A percentile compares a stretch with the other conserved stretches of the same genome.
These are phyloP conservation scores for Hemibagrus guttatus DNA, from an alignment of 2,797 vertebrate species.

Conservation along the genomic window DNA sequence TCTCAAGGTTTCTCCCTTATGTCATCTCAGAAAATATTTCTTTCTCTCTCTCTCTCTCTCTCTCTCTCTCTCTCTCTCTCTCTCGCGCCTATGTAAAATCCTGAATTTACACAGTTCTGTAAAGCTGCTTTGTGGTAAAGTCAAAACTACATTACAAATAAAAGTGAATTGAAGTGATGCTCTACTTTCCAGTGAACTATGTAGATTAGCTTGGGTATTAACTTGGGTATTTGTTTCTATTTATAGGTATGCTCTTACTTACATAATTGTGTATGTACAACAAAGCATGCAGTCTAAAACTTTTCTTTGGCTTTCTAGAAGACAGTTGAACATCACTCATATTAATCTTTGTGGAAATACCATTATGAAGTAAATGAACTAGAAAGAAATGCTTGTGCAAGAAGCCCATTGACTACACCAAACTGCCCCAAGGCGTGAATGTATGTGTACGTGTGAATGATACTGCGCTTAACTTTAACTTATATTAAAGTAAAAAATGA, in stretches of 20 bases:
- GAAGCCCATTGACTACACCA: neutral
- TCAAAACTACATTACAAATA: too few species aligned
- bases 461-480: neutral
- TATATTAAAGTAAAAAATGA: neutral
- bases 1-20: too few species aligned
- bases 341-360: constrained; percentile 2
- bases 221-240: neutral
- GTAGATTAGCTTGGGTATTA: neutral
- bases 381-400: neutral
- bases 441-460: neutral
- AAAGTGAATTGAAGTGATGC: too few species aligned
- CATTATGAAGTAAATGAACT: neutral
- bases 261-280: neutral
- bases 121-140: too few species aligned
- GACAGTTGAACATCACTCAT: neutral
- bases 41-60: too few species aligned
- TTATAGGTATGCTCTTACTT: neutral
- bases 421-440: neutral
- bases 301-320: neutral
- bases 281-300: neutral
- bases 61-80: too few species aligned
- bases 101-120: too few species aligned
- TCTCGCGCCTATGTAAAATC: too few species aligned
- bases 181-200: neutral
- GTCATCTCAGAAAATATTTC: too few species aligned